Evolutionary conservation across 2,797 vertebrate species (phyloP).

Genomic region (Poecilia velifera): DNA sequence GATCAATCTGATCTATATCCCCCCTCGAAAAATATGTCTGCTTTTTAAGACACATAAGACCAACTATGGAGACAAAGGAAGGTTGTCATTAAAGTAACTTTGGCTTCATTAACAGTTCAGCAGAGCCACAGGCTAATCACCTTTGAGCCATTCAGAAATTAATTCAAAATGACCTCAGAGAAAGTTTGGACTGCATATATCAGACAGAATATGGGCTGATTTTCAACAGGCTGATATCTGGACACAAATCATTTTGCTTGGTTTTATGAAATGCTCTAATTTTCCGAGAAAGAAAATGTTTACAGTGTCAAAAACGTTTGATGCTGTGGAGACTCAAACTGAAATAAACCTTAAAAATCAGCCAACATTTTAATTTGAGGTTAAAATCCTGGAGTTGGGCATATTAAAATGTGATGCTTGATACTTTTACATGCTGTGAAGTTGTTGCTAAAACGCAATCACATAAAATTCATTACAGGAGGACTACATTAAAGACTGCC

Average conservation of each 20-base stretch:
- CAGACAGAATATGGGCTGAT: background rate
- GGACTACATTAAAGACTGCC: background rate
- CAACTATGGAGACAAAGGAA: background rate
- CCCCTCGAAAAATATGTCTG: background rate
- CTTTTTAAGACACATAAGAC: background rate
- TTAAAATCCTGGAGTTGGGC: background rate
- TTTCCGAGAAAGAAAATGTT: background rate
- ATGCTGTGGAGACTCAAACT: too few relatives aligned
- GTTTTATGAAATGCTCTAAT: background rate
- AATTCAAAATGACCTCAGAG: background rate
- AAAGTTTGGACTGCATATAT: background rate
- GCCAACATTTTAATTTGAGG: background rate
- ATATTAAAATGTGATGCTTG: background rate
- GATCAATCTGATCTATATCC: background rate
- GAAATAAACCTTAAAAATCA: constrained; percentile 3
- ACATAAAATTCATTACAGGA: background rate
- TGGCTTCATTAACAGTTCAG: background rate
- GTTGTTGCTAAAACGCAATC: constrained; percentile 4
- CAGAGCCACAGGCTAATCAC: background rate
- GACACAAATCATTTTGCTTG: background rate
- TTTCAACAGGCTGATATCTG: background rate
- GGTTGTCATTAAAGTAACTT: background rate
- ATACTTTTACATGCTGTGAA: background rate
- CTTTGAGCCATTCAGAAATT: background rate
- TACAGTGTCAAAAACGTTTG: background rate